Evolutionary conservation across 2,888 invertebrate genomes (phyloP).

Genomic region (Candidula unifasciata): DNA sequence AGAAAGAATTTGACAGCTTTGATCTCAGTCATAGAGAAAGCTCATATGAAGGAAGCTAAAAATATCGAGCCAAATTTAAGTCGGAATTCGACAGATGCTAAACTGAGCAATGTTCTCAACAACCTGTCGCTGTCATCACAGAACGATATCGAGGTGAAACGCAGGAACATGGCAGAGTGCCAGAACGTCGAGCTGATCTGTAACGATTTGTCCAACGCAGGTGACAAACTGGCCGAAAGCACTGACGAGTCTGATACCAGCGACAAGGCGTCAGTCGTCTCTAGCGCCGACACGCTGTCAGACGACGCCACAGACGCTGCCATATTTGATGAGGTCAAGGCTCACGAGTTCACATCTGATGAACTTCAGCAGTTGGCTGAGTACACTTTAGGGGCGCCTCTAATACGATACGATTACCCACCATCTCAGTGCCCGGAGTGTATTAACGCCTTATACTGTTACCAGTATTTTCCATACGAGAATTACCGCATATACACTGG

Average conservation of each 20-base stretch:
- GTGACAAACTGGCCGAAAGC: slow-evolving; percentile 60
- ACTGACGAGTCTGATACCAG: slow-evolving; percentile 63
- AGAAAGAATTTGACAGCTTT: slow-evolving; percentile 75
- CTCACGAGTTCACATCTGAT: slow-evolving; percentile 62
- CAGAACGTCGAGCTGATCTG: slow-evolving; percentile 75
- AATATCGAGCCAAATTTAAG: slow-evolving; percentile 58
- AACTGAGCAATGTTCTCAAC: slow-evolving; percentile 63
- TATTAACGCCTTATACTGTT: slow-evolving; percentile 59
- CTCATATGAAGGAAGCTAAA: slow-evolving; percentile 67
- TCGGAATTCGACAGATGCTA: slow-evolving; percentile 48
- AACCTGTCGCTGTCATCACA: slow-evolving; percentile 63
- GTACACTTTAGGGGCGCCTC: slow-evolving; percentile 72
- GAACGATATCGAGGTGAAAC: slow-evolving; percentile 57
- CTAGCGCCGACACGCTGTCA: slow-evolving; percentile 69
- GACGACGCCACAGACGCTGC: slow-evolving; percentile 61
- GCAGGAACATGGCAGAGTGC: slow-evolving; percentile 69
- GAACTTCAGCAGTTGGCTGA: slow-evolving; percentile 71
- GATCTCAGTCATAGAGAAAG: slow-evolving; percentile 74
- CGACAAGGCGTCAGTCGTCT: slow-evolving; percentile 68
- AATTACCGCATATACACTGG: slow-evolving; percentile 1
- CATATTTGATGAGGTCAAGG: neutral
- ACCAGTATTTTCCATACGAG: slow-evolving; percentile 50
- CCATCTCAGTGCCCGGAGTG: slow-evolving; percentile 74
- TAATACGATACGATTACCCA: slow-evolving; percentile 72
- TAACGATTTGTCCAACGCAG: slow-evolving; percentile 64